A percentile compares a stretch with the other conserved stretches of the same genome.
phyloP scores from a whole-genome alignment of 2,888 invertebrate species.

The Pycnomerus fuliginosus region DNA sequence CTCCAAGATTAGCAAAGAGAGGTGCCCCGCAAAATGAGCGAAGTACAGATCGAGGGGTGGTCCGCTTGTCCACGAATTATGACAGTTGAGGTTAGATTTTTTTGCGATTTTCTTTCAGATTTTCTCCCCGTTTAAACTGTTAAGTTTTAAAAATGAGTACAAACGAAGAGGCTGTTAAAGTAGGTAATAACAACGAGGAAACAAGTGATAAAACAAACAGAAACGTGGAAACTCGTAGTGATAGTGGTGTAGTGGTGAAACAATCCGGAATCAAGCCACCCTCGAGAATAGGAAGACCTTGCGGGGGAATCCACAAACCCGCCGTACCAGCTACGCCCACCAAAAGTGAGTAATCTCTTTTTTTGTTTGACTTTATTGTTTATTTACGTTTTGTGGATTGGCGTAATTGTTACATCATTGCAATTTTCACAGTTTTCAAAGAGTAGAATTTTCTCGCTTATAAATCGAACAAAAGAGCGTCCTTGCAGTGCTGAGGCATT shows the following conservation, averaged over 20 bases:
- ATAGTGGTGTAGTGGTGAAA: constrained; percentile 41
- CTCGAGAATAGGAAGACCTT: constrained; percentile 67
- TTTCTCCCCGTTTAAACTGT: too few relatives aligned
- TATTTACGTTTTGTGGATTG: constrained; percentile 8
- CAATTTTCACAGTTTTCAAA: too few relatives aligned
- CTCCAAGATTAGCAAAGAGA: too few relatives aligned
- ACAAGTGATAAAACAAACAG: constrained; percentile 11
- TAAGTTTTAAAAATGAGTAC: constrained; percentile 18
- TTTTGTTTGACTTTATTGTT: not conserved
- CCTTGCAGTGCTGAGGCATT: too few relatives aligned
- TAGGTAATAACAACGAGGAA: constrained; percentile 10
- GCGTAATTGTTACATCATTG: too few relatives aligned
- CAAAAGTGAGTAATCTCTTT: constrained; percentile 45
- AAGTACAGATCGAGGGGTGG: too few relatives aligned
- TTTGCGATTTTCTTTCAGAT: too few relatives aligned
- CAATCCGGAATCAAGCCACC: constrained; percentile 66
- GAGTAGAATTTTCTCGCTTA: too few relatives aligned
- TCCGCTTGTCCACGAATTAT: too few relatives aligned
- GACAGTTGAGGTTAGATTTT: too few relatives aligned
- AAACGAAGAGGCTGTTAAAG: not conserved
- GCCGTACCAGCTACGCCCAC: constrained; percentile 61
- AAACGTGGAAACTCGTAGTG: constrained; percentile 3
- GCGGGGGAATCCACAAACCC: constrained; percentile 65
- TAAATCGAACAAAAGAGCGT: too few relatives aligned
- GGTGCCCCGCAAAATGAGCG: too few relatives aligned